Evolutionary conservation across 2,888 invertebrate genomes (phyloP).

Genomic region (Endotricha flammealis): DNA sequence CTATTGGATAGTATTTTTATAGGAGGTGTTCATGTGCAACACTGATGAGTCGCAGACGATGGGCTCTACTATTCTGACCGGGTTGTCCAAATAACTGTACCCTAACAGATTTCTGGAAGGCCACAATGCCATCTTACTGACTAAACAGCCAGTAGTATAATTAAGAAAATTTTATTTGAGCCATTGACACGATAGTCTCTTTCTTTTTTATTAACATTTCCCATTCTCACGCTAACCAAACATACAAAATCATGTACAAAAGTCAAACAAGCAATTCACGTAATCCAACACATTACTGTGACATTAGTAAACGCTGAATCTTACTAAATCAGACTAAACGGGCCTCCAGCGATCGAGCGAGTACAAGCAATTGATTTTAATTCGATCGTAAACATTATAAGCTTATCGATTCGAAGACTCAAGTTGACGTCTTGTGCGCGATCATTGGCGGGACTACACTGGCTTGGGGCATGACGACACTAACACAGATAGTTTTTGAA

Average conservation of each 20-base stretch:
- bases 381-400: conserved; percentile 63
- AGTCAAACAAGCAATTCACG: not conserved
- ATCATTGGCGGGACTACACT: conserved; percentile 16
- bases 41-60: too few relatives aligned
- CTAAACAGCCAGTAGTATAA: too few relatives aligned
- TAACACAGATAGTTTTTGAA: not conserved
- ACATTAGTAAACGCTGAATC: conserved; percentile 10
- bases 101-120: too few relatives aligned
- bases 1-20: too few relatives aligned
- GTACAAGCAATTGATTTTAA: conserved; percentile 63
- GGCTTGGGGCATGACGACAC: not conserved
- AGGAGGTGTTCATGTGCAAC: too few relatives aligned
- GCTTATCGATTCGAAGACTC: conserved; percentile 52
- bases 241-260: not conserved
- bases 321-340: conserved; percentile 10
- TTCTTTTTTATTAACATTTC: not conserved
- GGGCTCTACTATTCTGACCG: too few relatives aligned
- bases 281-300: not conserved
- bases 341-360: conserved; percentile 2
- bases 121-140: too few relatives aligned
- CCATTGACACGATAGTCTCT: too few relatives aligned
- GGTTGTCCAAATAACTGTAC: too few relatives aligned
- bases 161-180: too few relatives aligned
- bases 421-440: conserved; percentile 34
- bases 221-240: not conserved